Conservation (phyloP, 2,797 vertebrate species). For the Takifugu ocellatus region DNA sequence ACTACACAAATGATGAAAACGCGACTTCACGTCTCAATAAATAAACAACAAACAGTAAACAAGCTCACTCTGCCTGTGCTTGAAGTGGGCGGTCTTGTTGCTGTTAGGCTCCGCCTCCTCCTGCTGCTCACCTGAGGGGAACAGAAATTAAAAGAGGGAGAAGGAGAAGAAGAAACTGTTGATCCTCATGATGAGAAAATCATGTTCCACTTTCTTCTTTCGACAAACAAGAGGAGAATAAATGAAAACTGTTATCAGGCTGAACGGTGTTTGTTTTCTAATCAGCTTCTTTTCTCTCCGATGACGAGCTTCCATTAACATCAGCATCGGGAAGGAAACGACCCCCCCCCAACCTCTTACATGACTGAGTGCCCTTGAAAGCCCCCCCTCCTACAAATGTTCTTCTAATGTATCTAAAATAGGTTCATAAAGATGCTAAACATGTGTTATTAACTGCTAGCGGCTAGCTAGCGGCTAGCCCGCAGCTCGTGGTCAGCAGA, state of each 20-base stretch:
- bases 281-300: conserved; percentile 46
- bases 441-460: too few species aligned
- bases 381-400: conserved; percentile 7
- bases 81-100: conserved; percentile 43
- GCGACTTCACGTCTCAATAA: not conserved
- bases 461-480: too few species aligned
- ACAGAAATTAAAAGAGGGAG: conserved; percentile 15
- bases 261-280: conserved; percentile 42
- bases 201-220: conserved; percentile 3
- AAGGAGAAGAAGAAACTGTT: conserved; percentile 7
- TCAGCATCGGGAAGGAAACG: conserved; percentile 35
- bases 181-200: not conserved
- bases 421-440: too few species aligned
- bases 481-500: too few species aligned
- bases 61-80: conserved; percentile 60
- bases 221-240: conserved; percentile 21
- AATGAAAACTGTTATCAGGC: conserved; percentile 42
- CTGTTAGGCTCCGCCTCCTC: conserved; percentile 49
- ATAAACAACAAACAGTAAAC: too few species aligned
- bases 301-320: conserved; percentile 47
- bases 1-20: conserved; percentile 21
- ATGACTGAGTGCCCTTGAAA: not conserved
- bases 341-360: not conserved
- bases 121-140: conserved; percentile 47
- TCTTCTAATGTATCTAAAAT: too few species aligned